Evolutionary conservation across 2,113 vertebrate genomes (phyloP).

Genomic region (Cynocephalus volans): DNA sequence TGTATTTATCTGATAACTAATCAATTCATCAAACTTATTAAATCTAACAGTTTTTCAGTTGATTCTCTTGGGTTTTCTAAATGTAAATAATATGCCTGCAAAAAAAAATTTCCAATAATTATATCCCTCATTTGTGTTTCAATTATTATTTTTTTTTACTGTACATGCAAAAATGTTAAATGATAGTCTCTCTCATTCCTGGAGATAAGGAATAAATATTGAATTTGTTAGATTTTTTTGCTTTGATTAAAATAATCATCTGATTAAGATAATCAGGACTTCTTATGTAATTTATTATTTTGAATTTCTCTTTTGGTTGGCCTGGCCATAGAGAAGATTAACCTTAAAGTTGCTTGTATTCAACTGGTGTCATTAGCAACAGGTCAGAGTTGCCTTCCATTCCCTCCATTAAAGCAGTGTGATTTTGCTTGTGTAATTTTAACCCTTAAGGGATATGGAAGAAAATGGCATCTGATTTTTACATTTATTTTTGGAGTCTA

Average conservation of each 20-base stretch:
- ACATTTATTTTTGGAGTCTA: neutral
- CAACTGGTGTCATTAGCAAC: constrained; percentile 56
- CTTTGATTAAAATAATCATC: constrained; percentile 1
- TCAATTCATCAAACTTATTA: neutral
- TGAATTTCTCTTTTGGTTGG: constrained; percentile 27
- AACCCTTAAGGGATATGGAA: constrained; percentile 58
- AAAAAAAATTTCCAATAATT: neutral
- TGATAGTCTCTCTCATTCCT: neutral
- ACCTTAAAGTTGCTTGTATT: neutral
- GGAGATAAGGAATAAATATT: constrained; percentile 48
- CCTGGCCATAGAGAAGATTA: neutral
- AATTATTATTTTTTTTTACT: constrained; percentile 60
- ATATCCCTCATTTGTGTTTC: neutral
- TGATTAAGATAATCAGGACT: constrained; percentile 52
- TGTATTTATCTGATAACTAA: neutral
- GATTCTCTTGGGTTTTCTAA: constrained; percentile 28
- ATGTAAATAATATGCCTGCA: neutral
- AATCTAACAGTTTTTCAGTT: constrained; percentile 39
- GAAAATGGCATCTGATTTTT: constrained; percentile 12
- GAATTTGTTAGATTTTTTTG: neutral
- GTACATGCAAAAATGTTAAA: constrained; percentile 49
- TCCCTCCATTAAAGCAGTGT: neutral
- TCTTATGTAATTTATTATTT: neutral
- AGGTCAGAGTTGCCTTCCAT: constrained; percentile 30
- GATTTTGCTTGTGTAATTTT: constrained; percentile 44